Base-by-base conservation (phyloP, 2,888 invertebrate genomes). In the Peribatodes rhomboidaria region DNA sequence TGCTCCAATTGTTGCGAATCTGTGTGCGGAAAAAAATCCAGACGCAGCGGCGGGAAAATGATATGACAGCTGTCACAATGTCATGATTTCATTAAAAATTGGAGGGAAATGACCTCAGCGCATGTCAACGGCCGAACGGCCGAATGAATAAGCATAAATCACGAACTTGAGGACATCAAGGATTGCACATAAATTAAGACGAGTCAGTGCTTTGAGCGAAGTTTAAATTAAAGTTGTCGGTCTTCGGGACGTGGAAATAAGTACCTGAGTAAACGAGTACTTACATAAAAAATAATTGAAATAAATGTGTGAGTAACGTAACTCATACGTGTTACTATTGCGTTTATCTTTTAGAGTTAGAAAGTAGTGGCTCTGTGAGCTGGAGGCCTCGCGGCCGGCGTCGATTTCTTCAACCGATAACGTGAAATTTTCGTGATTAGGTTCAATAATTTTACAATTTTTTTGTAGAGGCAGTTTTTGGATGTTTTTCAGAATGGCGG, bases 41-140 rank as follows among this genome's bases (percentile, higher is more conserved):
- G 69, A 67, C 73, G 37, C 44, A 49, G 54, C 65, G 71, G 68
- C 71, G 74, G 72, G 72, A 65, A 60, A 70, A 64, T 65, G 68
- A 68, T 75, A 69, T 76, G 77, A 80, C 78, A 79, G 74, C 72
- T 77, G 79, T 74, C 78, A 77, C 71, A 71, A 73, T 76, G 79
- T 74, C 78, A 77, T 73, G 70, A 70, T 74, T 64, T 72, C 65
- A 74, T 76, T 73, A 64, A 67, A 72, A 67, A 69, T 70, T 70
- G 71, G 70, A 64, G 66, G 66, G 68, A 68, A 70, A 64, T 20
- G 68, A 68, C 68, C 72, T 69, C 50, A 46, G 65, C 42, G 33
- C 33, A 62, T 57, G 69, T 68, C 50, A 69, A 71, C 52, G 69
- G 44, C 67, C 67, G 57, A 47, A 56, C 31, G 27, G 27, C 27